Evolutionary conservation across 1,140 invertebrate genomes (phyloP), one percentile per base, ranked within the genome.

Genomic region (Drosophila teissieri): DNA sequence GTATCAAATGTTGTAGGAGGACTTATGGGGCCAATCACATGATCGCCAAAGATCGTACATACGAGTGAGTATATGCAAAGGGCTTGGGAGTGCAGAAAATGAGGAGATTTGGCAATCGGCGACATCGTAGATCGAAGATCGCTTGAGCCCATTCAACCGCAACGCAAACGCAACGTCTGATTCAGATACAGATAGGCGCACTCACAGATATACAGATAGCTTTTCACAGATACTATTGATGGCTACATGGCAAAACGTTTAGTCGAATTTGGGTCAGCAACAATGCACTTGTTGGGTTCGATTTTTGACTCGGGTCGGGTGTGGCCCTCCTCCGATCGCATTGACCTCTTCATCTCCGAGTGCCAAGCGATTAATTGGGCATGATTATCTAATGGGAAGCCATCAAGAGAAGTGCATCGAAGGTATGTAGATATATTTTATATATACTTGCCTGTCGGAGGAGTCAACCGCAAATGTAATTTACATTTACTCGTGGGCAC

Each of bases 111-210:
- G 84, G 84, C 77, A 88, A 86, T 84, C 81, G 63, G 44, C 63
- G 76, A 73, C 82, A 88, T 83, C 75, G 76, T 80, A 88, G 83
- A 88, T 89, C 75, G 76, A 83, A 88, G 83, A 89, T 89, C 67
- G 75, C 44, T 89, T 76, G 70, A 62, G 69, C 53, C 84, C 79
- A 88, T 88, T 88, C 84, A 88, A 88, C 84, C 84, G 84, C 84
- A 88, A 80, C 83, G 84, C 76, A 49, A 75, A 83, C 83, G 82
- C 74, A 78, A 79, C 51, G 34, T 24, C 11, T 54, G 69, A 63
- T 73, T 34, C 63, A 49, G 54, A 58, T 61, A 68, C 79, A 78
- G 44, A 61, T 58, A 65, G 51, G 63, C n/a, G n/a, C n/a, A n/a
- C n/a, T 19, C 19, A 19, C 10, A 14, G 31, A 80, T 17, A 64